phyloP scores from a whole-genome alignment of 2,113 vertebrate species.

The Bubo scandiacus region DNA sequence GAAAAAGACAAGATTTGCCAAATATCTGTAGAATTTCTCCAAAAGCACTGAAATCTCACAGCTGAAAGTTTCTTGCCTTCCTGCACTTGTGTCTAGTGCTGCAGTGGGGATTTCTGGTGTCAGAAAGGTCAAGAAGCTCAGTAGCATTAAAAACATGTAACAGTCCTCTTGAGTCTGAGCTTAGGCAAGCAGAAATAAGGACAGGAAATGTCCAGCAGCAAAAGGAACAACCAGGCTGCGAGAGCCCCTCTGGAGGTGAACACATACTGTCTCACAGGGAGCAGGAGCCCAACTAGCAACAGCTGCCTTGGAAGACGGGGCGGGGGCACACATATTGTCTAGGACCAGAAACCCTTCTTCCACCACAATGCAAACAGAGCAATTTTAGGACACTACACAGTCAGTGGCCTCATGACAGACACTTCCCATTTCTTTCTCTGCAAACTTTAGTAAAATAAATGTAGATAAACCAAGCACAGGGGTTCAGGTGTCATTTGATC shows the following conservation, averaged over 20 bases:
- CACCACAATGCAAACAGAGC: neutral
- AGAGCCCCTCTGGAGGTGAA: neutral
- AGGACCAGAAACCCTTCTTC: neutral
- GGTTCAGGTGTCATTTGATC: neutral
- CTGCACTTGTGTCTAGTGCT: neutral
- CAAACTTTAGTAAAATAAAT: neutral
- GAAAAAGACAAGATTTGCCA: neutral
- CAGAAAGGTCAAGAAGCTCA: neutral
- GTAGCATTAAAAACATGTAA: neutral
- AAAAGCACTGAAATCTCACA: neutral
- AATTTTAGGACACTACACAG: neutral
- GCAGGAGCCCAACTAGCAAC: neutral
- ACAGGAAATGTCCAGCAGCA: neutral
- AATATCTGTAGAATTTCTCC: neutral
- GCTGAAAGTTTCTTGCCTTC: neutral
- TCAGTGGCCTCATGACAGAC: neutral
- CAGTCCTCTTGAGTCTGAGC: neutral
- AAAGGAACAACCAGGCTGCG: neutral
- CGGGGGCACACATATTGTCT: accelerated
- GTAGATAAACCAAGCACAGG: neutral
- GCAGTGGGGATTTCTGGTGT: neutral
- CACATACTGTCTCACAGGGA: accelerated
- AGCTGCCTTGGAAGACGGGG: neutral
- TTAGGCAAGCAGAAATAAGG: neutral
- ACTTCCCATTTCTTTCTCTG: neutral